These are phyloP conservation scores for Aythya baeri DNA, from an alignment of 2,113 vertebrate genomes.

Conservation along the genomic window DNA sequence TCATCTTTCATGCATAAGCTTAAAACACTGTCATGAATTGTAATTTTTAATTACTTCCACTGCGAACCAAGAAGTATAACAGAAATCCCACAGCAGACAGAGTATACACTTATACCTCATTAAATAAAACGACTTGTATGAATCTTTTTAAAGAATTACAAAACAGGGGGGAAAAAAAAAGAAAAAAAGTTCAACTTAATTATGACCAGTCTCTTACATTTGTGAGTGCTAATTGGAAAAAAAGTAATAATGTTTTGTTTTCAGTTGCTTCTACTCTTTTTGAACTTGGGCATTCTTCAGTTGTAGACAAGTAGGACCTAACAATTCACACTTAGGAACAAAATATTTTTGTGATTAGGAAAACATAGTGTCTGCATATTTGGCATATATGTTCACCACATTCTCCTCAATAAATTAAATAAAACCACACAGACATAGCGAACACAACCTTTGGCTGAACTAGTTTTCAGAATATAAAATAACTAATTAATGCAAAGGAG, in stretches of 20 bases:
- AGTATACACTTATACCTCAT: background rate
- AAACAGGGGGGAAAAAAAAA: background rate
- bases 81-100: background rate
- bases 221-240: background rate
- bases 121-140: background rate
- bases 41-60: background rate
- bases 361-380: slow-evolving; percentile 40
- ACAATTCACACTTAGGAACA: slow-evolving; percentile 40
- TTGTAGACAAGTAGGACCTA: slow-evolving; percentile 27
- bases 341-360: slow-evolving; percentile 63
- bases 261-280: background rate
- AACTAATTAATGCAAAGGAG: slow-evolving; percentile 50
- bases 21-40: background rate
- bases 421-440: slow-evolving; percentile 2
- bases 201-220: background rate
- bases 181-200: background rate
- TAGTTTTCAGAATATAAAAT: slow-evolving; percentile 3
- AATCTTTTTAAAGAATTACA: background rate
- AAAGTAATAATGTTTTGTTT: background rate
- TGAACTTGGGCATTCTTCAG: background rate
- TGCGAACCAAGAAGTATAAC: background rate
- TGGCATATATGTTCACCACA: slow-evolving; percentile 29
- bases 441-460: slow-evolving; percentile 62
- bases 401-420: slow-evolving; percentile 55
- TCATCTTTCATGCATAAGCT: background rate